Evolutionary conservation across 1,140 invertebrate genomes (phyloP), one percentile per base, ranked within the genome.

Genomic region (Papilio dardanus): DNA sequence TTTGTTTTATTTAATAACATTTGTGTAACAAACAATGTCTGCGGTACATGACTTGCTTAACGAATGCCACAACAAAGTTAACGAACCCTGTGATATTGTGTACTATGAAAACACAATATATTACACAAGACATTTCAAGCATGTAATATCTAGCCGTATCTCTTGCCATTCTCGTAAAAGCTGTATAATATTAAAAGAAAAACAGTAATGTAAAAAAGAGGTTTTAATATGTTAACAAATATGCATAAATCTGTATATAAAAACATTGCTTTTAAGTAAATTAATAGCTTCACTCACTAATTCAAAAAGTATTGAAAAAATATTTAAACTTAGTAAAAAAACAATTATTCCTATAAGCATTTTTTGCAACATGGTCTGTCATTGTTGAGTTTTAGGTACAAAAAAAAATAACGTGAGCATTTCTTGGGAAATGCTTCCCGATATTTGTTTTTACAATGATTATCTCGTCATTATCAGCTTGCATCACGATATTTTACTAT

Each of bases 61-160:
- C 30, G 14, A 58, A 28, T 28, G 54, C 21, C 10, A 28, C 54
- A 58, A 58, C 54, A 10, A 58, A 58, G 54, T 58, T 58, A 28
- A 58, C 21, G 54, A 58, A 58, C 54, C 54, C 54, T 54, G 54
- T 58, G 21, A 58, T 58, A 28, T 58, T 58, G 54, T 58, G 24
- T 28, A 28, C 24, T 62, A 62, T 62, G 54, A 62, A 28, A 62
- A 54, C 10, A 54, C 19, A 54, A 54, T 54, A 54, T 54, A 54
- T 54, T 54, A 62, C 54, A 62, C 24, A 62, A 50, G 4, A 62
- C 12, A 12, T 28, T 28, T 62, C 54, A 28, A 62, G 24, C 54
- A 12, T 28, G 24, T 24, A 62, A 62, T 62, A 62, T 28, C 54
- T 62, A 10, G 0, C 5, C 54, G 12, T 62, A 62, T 54, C 24